Percentiles rank a stretch among this genome's conserved stretches.
Conservation (phyloP, 2,113 vertebrate species). For the Phylloscopus trochilus region DNA sequence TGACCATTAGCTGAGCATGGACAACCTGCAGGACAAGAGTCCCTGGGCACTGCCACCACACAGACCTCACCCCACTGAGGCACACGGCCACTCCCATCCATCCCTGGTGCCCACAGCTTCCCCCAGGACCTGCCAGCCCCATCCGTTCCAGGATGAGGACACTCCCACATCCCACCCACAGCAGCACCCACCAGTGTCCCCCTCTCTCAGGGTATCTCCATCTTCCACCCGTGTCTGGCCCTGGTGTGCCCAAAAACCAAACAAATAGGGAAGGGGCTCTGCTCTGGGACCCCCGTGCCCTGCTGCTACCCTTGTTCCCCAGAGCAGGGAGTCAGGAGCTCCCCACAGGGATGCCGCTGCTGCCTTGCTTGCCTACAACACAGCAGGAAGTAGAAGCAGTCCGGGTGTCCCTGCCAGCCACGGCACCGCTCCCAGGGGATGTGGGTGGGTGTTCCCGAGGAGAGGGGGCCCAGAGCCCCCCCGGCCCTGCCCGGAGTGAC, state of each 20-base stretch:
- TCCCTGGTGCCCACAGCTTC: background rate
- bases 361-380: fast-evolving
- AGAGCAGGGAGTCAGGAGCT: fast-evolving
- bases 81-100: fast-evolving
- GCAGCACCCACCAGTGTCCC: background rate
- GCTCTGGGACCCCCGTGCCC: fast-evolving
- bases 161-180: background rate
- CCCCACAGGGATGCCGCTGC: fast-evolving
- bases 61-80: background rate
- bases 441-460: background rate
- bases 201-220: background rate
- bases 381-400: background rate
- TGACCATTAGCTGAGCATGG: background rate
- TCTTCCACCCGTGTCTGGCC: background rate
- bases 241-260: background rate
- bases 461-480: background rate
- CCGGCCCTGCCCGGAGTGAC: background rate
- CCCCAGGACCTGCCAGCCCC: background rate
- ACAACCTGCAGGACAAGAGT: background rate
- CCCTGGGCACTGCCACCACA: background rate
- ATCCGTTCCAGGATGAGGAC: background rate
- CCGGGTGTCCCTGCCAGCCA: fast-evolving
- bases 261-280: background rate
- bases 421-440: fast-evolving
- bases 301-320: background rate